Conservation (phyloP, 2,113 vertebrate species). For the Alaudala cheleensis region DNA sequence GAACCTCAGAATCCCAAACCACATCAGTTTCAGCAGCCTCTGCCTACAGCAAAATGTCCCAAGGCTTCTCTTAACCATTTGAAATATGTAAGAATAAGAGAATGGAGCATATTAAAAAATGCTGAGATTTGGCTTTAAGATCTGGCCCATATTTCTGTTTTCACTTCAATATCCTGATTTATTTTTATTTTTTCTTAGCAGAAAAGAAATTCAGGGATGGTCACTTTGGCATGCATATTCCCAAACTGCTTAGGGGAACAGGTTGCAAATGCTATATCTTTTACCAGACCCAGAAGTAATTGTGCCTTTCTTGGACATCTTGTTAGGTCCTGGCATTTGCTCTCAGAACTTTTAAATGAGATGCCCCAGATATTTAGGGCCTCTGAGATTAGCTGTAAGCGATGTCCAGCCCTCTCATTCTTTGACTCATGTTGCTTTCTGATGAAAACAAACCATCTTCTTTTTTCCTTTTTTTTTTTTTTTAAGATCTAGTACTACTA, state of each 20-base stretch:
- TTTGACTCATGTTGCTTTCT: not conserved
- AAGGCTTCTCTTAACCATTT: not conserved
- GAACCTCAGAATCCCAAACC: not conserved
- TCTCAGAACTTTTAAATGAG: slow-evolving; percentile 1
- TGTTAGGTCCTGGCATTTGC: slow-evolving; percentile 1
- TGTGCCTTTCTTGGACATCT: not conserved
- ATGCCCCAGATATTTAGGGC: not conserved
- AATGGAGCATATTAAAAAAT: not conserved
- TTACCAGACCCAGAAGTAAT: not conserved
- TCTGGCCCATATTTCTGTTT: not conserved
- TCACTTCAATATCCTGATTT: not conserved
- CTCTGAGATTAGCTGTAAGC: not conserved
- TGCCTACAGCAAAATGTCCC: not conserved
- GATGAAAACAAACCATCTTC: not conserved
- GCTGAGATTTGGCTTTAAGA: not conserved
- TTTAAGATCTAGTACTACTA: not conserved
- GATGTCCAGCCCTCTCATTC: not conserved
- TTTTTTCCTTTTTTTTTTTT: not conserved
- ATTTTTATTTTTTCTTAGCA: not conserved
- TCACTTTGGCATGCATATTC: not conserved
- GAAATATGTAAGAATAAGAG: not conserved
- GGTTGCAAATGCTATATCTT: not conserved
- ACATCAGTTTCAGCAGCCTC: not conserved
- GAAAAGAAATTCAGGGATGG: not conserved
- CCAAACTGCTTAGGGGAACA: not conserved